phyloP scores from a whole-genome alignment of 2,797 vertebrate genomes.

The Sebastes trivittatus region DNA sequence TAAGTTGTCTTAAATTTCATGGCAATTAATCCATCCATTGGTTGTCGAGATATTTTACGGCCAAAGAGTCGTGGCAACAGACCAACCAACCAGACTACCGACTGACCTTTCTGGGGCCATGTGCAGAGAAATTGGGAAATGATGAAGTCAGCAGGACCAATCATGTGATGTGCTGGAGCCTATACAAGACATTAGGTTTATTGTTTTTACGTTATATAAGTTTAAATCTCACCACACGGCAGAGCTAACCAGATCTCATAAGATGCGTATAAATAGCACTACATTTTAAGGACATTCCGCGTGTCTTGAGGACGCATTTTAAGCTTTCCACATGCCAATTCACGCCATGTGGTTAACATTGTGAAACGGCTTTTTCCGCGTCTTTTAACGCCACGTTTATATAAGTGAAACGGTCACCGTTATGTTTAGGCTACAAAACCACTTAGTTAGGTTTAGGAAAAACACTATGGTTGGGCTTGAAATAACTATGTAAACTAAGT shows the following conservation, averaged over 20 bases:
- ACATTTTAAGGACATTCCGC: no score
- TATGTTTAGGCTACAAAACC: no score
- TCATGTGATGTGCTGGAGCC: background rate
- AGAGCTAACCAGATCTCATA: no score
- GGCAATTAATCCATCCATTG: background rate
- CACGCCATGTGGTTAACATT: no score
- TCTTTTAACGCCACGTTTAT: accelerated
- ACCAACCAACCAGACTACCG: background rate
- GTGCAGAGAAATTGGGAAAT: background rate
- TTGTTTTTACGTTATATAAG: background rate
- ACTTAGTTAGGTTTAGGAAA: no score
- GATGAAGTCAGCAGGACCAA: background rate
- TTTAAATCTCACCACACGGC: background rate
- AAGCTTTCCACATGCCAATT: no score
- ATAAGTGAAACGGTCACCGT: no score
- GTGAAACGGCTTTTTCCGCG: no score
- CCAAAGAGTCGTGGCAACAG: background rate
- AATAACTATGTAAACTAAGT: no score
- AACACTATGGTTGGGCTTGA: no score
- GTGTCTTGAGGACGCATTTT: no score
- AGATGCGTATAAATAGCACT: no score
- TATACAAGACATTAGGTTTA: background rate
- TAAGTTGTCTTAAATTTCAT: background rate
- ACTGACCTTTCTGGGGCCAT: background rate
- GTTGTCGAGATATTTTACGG: background rate